Conservation (phyloP, 2,888 invertebrate genomes). For the Synergus laeviventris region DNA sequence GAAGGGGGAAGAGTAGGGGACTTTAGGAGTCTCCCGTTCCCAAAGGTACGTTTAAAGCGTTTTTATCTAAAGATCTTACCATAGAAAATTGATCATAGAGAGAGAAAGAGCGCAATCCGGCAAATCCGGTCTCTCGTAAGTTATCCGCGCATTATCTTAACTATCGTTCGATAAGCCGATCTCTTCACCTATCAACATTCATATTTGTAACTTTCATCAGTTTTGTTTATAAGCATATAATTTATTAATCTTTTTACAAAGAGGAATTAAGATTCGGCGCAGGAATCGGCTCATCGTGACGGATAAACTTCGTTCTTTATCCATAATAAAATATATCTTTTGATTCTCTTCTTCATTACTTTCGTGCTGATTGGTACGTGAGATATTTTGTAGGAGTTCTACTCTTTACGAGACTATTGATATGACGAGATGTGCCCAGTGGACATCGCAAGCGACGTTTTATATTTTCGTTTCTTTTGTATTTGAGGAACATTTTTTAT, state of each 20-base stretch:
- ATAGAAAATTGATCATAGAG: conserved; percentile 63
- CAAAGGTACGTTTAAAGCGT: conserved; percentile 62
- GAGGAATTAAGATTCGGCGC: neutral
- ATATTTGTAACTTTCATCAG: neutral
- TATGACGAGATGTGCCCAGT: conserved; percentile 28
- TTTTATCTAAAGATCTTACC: conserved; percentile 62
- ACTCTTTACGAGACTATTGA: conserved; percentile 28
- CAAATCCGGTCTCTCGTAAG: conserved; percentile 65
- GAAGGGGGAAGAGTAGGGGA: neutral
- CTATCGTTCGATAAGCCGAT: conserved; percentile 50
- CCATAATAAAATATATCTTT: conserved; percentile 39
- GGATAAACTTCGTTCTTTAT: conserved; percentile 32
- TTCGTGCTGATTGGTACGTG: conserved; percentile 37
- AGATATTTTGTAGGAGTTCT: conserved; percentile 24
- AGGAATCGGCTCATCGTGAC: conserved; percentile 32
- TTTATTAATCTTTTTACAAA: neutral
- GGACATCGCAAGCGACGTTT: conserved; percentile 15
- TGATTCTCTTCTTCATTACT: conserved; percentile 37
- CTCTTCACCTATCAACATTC: neutral
- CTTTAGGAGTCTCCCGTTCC: conserved; percentile 41
- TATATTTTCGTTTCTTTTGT: conserved; percentile 5
- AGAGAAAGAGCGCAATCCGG: conserved; percentile 65
- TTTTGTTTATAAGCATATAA: neutral
- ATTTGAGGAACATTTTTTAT: conserved; percentile 48
- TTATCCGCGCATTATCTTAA: conserved; percentile 62